These are phyloP conservation scores for Apodemus speciosus DNA, from an alignment of 2,113 vertebrate species.

Conservation along the genomic window DNA sequence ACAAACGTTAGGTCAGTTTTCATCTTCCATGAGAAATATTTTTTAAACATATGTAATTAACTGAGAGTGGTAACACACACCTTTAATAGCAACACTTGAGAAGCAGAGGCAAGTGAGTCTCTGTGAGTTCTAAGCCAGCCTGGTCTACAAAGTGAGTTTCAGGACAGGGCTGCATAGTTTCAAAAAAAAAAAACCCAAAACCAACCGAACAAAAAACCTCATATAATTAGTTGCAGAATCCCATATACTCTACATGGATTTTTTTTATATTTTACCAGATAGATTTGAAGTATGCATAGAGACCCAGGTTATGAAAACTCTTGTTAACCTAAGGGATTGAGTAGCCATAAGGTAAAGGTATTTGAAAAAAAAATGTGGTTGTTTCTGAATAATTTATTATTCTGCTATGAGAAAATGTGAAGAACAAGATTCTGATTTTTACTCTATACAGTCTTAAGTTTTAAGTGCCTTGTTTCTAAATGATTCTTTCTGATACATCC, in stretches of 20 bases:
- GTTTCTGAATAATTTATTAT: constrained; percentile 18
- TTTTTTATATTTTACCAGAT: neutral
- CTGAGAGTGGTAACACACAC: neutral
- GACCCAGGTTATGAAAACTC: neutral
- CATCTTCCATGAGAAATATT: neutral
- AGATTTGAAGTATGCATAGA: constrained; percentile 16
- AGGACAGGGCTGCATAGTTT: neutral
- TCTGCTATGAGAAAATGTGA: neutral
- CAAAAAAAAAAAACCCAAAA: neutral
- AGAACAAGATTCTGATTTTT: neutral
- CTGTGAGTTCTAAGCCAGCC: neutral
- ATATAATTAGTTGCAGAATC: neutral
- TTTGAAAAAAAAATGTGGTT: constrained; percentile 29
- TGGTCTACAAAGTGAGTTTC: neutral
- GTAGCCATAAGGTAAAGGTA: neutral
- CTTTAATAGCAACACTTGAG: neutral
- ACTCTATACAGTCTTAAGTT: constrained; percentile 3
- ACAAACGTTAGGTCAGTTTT: neutral
- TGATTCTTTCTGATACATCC: neutral
- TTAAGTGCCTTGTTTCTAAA: constrained; percentile 1
- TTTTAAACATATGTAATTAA: neutral
- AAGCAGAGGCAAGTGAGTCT: neutral
- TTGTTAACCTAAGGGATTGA: neutral
- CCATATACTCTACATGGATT: neutral
- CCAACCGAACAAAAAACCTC: neutral